Conservation (phyloP, 2,888 invertebrate species). For the Aelia acuminata region DNA sequence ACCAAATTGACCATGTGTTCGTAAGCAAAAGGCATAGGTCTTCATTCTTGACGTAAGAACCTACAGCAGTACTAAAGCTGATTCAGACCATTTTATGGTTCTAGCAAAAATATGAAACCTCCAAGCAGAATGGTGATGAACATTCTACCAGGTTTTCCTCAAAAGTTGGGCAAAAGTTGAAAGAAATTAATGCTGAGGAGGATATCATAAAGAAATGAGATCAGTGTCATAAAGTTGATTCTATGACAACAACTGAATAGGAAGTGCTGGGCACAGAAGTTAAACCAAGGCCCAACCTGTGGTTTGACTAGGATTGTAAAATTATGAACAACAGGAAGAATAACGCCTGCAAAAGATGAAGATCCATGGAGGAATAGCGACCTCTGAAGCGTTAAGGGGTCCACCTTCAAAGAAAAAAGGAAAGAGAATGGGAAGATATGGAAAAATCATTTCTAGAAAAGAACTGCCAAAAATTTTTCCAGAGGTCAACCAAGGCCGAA, state of each 20-base stretch:
- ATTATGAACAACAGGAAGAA: no score
- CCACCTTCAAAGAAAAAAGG: background rate
- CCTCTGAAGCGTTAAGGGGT: background rate
- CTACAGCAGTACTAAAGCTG: no score
- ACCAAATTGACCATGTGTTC: no score
- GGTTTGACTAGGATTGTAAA: background rate
- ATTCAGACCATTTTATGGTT: background rate
- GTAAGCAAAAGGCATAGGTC: no score
- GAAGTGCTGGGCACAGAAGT: background rate
- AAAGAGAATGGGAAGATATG: background rate
- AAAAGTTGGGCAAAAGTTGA: no score
- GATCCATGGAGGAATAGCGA: background rate
- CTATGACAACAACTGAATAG: background rate
- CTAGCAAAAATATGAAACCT: background rate
- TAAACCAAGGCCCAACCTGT: background rate
- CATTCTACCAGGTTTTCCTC: background rate
- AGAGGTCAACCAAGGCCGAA: no score
- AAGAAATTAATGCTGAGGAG: background rate
- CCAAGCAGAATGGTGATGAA: background rate
- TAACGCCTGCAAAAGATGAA: no score
- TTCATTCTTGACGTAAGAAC: no score
- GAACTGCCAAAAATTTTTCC: no score
- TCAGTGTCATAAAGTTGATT: no score
- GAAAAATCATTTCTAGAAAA: no score
- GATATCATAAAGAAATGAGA: conserved; percentile 10